Evolutionary conservation across 1,140 invertebrate species (phyloP).

Genomic region (Drosophila jambulina): DNA sequence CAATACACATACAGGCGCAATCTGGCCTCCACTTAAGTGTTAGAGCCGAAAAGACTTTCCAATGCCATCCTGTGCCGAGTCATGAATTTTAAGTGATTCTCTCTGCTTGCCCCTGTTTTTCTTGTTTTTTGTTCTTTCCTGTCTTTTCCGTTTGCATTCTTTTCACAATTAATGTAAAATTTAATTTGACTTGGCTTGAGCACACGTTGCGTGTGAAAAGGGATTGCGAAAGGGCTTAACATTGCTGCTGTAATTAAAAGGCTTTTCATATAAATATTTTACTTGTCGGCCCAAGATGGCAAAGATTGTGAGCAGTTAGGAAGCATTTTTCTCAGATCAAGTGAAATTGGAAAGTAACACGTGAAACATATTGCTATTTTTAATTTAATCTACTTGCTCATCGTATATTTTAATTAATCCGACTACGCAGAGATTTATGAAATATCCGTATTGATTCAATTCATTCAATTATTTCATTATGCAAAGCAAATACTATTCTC

Average conservation of each 20-base stretch:
- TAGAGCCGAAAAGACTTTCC: conserved; percentile 54
- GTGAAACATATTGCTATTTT: background rate
- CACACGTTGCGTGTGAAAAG: conserved; percentile 53
- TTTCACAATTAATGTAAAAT: conserved; percentile 62
- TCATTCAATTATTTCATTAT: conserved; percentile 35
- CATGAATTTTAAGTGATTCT: conserved; percentile 79
- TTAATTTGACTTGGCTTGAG: conserved; percentile 54
- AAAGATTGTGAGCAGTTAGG: conserved; percentile 14
- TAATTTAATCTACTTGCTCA: background rate
- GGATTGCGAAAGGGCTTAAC: conserved; percentile 30
- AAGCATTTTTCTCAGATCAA: background rate
- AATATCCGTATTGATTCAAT: conserved; percentile 9
- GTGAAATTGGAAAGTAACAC: too few species aligned
- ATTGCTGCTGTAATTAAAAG: conserved; percentile 35
- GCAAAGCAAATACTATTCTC: conserved; percentile 32
- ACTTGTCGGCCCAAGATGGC: conserved; percentile 16
- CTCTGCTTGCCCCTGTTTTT: conserved; percentile 19
- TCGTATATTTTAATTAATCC: background rate
- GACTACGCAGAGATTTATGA: conserved; percentile 1
- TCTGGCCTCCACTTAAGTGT: conserved; percentile 69
- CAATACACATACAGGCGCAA: conserved; percentile 37
- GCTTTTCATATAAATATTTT: conserved; percentile 46
- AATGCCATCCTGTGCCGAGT: conserved; percentile 55
- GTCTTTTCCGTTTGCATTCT: conserved; percentile 35
- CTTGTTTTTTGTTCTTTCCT: conserved; percentile 5